These are phyloP conservation scores for Smutsia temminckii DNA, from an alignment of 2,797 vertebrate species.

Conservation along the genomic window DNA sequence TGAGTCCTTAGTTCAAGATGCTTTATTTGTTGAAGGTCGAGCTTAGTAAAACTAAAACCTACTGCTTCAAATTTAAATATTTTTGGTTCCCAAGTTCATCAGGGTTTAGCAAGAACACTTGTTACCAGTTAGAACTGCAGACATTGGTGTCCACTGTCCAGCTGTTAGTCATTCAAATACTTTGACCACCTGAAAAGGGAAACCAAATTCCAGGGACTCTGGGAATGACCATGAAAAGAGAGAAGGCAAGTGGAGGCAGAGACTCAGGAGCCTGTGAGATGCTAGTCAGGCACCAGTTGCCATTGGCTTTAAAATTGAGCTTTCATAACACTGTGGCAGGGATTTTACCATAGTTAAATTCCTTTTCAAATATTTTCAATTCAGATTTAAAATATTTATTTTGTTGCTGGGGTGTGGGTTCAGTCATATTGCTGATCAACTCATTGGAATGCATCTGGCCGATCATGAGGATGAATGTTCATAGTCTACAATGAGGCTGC, in stretches of 20 bases:
- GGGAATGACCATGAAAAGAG: neutral
- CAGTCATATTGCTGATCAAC: neutral
- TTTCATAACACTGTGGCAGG: neutral
- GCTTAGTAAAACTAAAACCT: neutral
- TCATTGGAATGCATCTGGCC: neutral
- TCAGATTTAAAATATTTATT: neutral
- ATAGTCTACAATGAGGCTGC: neutral
- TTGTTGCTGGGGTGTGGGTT: neutral
- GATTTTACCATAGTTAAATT: neutral
- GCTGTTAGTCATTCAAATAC: neutral
- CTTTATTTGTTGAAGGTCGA: neutral
- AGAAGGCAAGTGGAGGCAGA: neutral
- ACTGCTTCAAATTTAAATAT: neutral
- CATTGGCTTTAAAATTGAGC: accelerated
- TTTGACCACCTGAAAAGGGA: neutral
- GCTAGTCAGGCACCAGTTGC: accelerated
- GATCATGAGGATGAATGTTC: neutral
- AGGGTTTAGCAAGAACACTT: neutral
- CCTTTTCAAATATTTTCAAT: neutral
- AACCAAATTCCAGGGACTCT: neutral
- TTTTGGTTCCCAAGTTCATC: neutral
- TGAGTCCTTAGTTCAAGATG: neutral
- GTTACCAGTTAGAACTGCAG: neutral
- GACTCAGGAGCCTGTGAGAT: accelerated
- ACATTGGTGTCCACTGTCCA: neutral